Evolutionary conservation across 2,797 vertebrate genomes (phyloP).

Genomic region (Coregonus sp.): DNA sequence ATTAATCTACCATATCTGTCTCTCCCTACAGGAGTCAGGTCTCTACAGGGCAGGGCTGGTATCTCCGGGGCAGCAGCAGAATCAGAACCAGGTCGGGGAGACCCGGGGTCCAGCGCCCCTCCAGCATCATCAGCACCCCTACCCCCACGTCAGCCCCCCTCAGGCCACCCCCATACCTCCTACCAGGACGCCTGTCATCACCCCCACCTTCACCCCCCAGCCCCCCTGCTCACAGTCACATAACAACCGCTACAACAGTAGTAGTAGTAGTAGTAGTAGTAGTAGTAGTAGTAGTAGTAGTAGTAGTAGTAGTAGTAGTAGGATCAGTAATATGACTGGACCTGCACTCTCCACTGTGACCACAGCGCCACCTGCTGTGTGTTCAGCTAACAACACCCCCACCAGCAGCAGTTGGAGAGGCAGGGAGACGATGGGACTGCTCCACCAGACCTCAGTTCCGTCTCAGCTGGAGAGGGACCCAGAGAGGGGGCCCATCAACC

Average conservation of each 20-base stretch:
- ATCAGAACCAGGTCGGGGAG: constrained; percentile 58
- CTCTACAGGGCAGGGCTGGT: constrained; percentile 66
- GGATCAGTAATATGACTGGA: not conserved
- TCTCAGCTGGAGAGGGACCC: constrained; percentile 16
- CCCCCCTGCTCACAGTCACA: constrained; percentile 46
- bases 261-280: not conserved
- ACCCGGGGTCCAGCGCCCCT: constrained; percentile 57
- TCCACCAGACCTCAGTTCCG: constrained; percentile 29
- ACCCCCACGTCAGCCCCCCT: constrained; percentile 54
- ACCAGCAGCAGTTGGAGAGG: constrained; percentile 30
- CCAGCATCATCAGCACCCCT: constrained; percentile 54
- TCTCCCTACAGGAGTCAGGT: constrained; percentile 59
- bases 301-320: too few species aligned
- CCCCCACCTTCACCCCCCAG: constrained; percentile 58
- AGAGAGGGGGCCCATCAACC: constrained; percentile 17
- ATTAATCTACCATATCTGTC: not conserved
- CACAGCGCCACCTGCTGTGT: constrained; percentile 48
- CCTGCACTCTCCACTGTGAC: constrained; percentile 32
- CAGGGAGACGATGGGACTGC: constrained; percentile 27
- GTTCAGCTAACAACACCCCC: constrained; percentile 44
- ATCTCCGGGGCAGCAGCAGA: constrained; percentile 64
- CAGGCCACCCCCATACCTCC: constrained; percentile 53
- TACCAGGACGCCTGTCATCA: constrained; percentile 76
- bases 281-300: not conserved
- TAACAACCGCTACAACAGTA: constrained; percentile 41